Percentiles rank a stretch among this genome's conserved stretches.
Evolutionary conservation across 2,113 vertebrate genomes (phyloP).

Genomic region (Gasterosteus nipponicus): DNA sequence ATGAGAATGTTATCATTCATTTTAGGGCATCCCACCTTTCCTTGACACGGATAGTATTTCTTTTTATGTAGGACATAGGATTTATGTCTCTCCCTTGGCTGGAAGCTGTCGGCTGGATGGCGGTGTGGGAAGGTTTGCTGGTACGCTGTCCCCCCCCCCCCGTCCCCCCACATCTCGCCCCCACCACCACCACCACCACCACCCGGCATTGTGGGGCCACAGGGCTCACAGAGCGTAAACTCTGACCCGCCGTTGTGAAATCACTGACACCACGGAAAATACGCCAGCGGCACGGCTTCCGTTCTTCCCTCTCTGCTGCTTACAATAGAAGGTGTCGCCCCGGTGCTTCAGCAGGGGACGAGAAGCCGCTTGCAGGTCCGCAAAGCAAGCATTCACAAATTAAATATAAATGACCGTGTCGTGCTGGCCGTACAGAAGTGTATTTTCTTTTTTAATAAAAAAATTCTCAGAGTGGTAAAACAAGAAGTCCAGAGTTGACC

Average conservation of each 20-base stretch:
- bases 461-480: background rate
- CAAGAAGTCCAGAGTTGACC: background rate
- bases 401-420: background rate
- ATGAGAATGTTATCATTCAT: slow-evolving; percentile 89
- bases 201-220: slow-evolving; percentile 26
- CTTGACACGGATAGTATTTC: slow-evolving; percentile 86
- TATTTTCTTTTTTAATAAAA: background rate
- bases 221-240: slow-evolving; percentile 37
- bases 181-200: slow-evolving; percentile 1
- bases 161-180: background rate
- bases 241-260: slow-evolving; percentile 42
- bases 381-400: slow-evolving; percentile 1
- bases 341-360: slow-evolving; percentile 12
- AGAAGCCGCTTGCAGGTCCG: background rate
- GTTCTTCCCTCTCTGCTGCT: background rate
- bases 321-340: background rate
- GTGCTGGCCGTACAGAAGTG: background rate
- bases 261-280: slow-evolving; percentile 44
- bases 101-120: slow-evolving; percentile 69
- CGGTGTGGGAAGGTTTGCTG: slow-evolving; percentile 55
- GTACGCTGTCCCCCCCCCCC: slow-evolving; percentile 23
- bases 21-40: slow-evolving; percentile 87
- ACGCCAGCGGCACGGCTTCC: slow-evolving; percentile 5
- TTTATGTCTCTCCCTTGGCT: slow-evolving; percentile 80
- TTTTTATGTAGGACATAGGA: slow-evolving; percentile 86